These are phyloP conservation scores for Bradypodion ventrale DNA, from an alignment of 2,797 vertebrate species.

Conservation along the genomic window DNA sequence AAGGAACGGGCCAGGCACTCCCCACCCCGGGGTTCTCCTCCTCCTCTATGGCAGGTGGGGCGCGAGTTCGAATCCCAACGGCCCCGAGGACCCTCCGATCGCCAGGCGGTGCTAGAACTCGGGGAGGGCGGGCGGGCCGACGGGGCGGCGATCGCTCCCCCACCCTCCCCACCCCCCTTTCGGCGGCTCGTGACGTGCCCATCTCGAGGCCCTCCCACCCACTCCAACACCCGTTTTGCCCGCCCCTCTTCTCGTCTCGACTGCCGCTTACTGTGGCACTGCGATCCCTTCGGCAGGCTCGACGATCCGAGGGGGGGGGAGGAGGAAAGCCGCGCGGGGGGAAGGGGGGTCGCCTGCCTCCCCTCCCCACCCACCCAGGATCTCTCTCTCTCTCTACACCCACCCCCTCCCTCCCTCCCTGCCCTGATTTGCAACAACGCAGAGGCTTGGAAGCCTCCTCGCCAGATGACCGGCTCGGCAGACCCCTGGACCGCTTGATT, in stretches of 20 bases:
- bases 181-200: constrained; percentile 33
- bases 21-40: neutral
- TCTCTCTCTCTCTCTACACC: neutral
- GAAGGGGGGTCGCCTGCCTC: neutral
- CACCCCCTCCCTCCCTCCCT: neutral
- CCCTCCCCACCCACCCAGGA: neutral
- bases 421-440: neutral
- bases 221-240: neutral
- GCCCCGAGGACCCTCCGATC: neutral
- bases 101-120: no score
- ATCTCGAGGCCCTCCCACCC: neutral
- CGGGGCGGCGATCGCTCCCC: no score
- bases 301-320: neutral
- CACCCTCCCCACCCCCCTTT: neutral
- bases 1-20: neutral
- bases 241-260: neutral
- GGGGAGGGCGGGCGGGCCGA: no score
- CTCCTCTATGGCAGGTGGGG: neutral
- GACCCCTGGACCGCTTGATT: constrained; percentile 7
- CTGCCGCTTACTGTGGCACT: neutral
- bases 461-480: constrained; percentile 16
- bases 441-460: neutral
- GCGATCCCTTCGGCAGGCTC: neutral
- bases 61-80: neutral
- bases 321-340: neutral